phyloP scores from a whole-genome alignment of 2,797 vertebrate genomes.

The Diceros bicornis region DNA sequence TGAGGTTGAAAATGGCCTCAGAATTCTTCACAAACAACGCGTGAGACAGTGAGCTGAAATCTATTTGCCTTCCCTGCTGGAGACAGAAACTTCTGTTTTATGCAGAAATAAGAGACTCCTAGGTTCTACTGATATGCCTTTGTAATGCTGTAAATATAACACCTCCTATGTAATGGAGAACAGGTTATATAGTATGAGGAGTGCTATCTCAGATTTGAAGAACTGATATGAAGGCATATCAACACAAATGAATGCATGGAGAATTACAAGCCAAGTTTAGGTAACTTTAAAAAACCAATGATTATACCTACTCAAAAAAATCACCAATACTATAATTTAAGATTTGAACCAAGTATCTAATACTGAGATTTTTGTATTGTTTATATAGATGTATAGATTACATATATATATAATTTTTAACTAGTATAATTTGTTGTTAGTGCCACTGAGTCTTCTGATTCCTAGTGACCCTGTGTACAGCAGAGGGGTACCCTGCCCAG shows the following conservation, averaged over 20 bases:
- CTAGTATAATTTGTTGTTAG: no score
- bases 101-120: background rate
- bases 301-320: slow-evolving; percentile 42
- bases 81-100: slow-evolving; percentile 11
- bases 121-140: background rate
- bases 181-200: background rate
- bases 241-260: background rate
- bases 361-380: background rate
- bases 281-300: slow-evolving; percentile 55
- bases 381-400: background rate
- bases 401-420: background rate
- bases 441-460: no score
- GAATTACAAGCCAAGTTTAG: background rate
- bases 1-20: background rate
- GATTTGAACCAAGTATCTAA: slow-evolving; percentile 15
- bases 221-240: background rate
- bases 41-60: background rate
- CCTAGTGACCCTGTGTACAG: no score
- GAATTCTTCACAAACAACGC: background rate
- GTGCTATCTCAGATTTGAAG: background rate
- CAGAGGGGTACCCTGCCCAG: no score
- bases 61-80: background rate
- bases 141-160: background rate
- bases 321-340: background rate
- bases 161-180: background rate